Conservation (phyloP, 2,113 vertebrate species). For the Puntigrus tetrazona region DNA sequence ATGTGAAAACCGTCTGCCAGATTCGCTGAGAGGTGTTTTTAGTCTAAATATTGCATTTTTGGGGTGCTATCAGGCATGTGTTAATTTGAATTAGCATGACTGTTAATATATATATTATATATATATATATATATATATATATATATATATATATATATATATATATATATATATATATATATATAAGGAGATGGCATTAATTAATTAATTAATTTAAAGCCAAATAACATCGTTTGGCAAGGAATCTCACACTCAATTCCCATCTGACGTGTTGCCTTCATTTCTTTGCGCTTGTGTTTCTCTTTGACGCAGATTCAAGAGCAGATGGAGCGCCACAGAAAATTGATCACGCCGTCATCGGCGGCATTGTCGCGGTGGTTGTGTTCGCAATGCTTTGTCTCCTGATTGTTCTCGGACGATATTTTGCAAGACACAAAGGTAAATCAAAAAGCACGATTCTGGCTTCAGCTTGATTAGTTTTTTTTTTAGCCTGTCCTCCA, state of each 20-base stretch:
- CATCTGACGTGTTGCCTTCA: conserved; percentile 35
- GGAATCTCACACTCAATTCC: background rate
- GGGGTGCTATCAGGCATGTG: background rate
- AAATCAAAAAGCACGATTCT: conserved; percentile 58
- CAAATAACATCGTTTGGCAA: background rate
- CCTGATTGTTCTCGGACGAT: conserved; percentile 96
- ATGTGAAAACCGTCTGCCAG: background rate
- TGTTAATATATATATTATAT: conserved; percentile 4
- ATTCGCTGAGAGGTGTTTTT: background rate
- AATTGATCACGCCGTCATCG: conserved; percentile 97
- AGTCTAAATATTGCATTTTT: background rate
- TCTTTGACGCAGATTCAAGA: conserved; percentile 84
- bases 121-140: too few relatives aligned
- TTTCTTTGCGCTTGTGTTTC: conserved; percentile 41
- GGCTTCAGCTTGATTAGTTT: background rate
- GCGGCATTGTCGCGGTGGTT: conserved; percentile 96
- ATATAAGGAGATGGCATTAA: background rate
- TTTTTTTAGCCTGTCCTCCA: too few relatives aligned
- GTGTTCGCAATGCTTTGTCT: conserved; percentile 98
- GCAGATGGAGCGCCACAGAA: conserved; percentile 88
- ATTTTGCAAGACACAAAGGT: conserved; percentile 99
- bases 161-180: too few relatives aligned
- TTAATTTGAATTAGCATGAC: background rate
- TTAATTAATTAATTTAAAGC: conserved; percentile 30
- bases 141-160: too few relatives aligned